phyloP scores from a whole-genome alignment of 2,888 invertebrate genomes.

The Thera britannica region DNA sequence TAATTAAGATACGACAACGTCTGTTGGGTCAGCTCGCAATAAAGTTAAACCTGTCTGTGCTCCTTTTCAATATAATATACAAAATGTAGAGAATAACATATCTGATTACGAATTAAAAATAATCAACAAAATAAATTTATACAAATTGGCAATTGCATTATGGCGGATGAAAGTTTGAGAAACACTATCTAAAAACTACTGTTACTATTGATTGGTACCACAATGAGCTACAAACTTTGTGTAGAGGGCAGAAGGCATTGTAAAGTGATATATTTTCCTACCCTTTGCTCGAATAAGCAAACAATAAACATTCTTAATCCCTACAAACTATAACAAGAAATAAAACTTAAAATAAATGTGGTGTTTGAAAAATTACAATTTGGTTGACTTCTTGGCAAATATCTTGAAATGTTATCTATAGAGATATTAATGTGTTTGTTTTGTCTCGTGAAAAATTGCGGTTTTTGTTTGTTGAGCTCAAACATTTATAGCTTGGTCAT shows the following conservation, averaged over 20 bases:
- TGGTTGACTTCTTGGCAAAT: slow-evolving; percentile 66
- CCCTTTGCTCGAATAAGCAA: slow-evolving; percentile 63
- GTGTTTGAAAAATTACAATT: slow-evolving; percentile 76
- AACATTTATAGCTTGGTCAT: too few species aligned
- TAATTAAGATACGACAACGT: too few species aligned
- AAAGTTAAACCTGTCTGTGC: too few species aligned
- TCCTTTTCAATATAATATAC: too few species aligned
- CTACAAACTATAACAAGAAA: slow-evolving; percentile 39
- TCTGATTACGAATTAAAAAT: too few species aligned
- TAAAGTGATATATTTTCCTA: slow-evolving; percentile 81
- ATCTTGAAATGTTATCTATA: slow-evolving; percentile 50
- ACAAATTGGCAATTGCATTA: too few species aligned
- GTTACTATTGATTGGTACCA: slow-evolving; percentile 76
- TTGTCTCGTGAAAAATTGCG: slow-evolving; percentile 46
- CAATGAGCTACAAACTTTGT: slow-evolving; percentile 76
- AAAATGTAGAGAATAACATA: too few species aligned
- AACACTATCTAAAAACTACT: slow-evolving; percentile 53
- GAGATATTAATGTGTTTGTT: slow-evolving; percentile 63
- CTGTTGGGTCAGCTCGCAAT: too few species aligned
- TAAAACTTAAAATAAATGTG: slow-evolving; percentile 56
- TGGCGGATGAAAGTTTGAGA: slow-evolving; percentile 52
- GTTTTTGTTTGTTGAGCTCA: slow-evolving; percentile 5
- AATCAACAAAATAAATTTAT: too few species aligned
- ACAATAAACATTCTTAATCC: slow-evolving; percentile 67
- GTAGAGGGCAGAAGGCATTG: slow-evolving; percentile 56